Base-by-base conservation (phyloP, 2,797 vertebrate species). In the Gouania willdenowi region DNA sequence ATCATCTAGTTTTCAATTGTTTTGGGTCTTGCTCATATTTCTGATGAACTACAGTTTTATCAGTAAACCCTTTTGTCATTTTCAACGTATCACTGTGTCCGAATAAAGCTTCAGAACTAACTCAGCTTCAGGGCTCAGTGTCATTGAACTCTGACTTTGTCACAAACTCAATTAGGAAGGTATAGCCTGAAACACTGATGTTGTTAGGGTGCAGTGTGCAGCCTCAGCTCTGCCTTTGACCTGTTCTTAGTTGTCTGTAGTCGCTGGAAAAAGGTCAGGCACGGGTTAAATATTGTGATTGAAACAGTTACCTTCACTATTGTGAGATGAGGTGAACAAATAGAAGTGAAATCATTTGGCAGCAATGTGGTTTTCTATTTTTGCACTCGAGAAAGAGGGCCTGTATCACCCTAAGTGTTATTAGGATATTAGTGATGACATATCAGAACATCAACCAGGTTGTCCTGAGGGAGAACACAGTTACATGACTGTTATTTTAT, bases 231-330 rank as follows among this genome's bases (percentile, higher is more conserved):
- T 29, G 65, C 64, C 59, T 18, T 6, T 42, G 57, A 71, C 41
- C 0, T 37, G 58, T n/a, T 44, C 49, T 61, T 25, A 31, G 64
- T 61, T 48, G 44, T 51, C 61, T 48, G 44, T 51, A 60, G 53
- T 70, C 40, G 44, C 47, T 38, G 16, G 19, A 50, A 49, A 33
- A 41, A 71, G 78, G 75, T 80, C 64, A 79, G 45, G 21, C 41
- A 34, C 30, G 47, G 65, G 72, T 81, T 77, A 80, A 68, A 69
- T 68, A 65, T 50, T 66, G 69, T 81, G 68, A 81, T 65, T 78
- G 68, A 77, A 83, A 71, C 40, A 1, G 7, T 37, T 35, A 44
- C 42, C 46, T 62, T 48, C 49, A 33, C 52, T 59, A 39, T 39
- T 24, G 17, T 39, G 23, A n/a, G n/a, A 33, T 44, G 27, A 69